phyloP scores from a whole-genome alignment of 1,140 invertebrate species.

The Brachionus paranguensis region DNA sequence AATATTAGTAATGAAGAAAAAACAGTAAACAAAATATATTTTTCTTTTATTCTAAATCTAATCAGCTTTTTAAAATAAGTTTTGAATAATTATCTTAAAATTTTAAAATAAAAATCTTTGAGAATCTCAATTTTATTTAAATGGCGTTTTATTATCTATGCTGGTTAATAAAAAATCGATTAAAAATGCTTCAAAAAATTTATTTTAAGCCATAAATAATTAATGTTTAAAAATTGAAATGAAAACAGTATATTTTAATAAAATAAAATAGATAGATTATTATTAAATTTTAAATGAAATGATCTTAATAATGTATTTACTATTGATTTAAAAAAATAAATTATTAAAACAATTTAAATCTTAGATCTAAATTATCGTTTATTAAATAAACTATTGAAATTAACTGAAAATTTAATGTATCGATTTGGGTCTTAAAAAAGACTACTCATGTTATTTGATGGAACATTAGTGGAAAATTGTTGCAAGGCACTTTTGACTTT shows the following conservation, averaged over 20 bases:
- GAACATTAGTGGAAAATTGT: conserved; percentile 19
- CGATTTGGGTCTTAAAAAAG: neutral
- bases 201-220: conserved; percentile 5
- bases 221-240: neutral
- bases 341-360: conserved; percentile 18
- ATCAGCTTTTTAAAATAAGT: too few species aligned
- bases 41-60: too few species aligned
- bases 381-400: conserved; percentile 6
- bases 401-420: neutral
- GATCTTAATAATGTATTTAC: neutral
- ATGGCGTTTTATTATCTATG: neutral
- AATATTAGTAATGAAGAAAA: too few species aligned
- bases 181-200: neutral
- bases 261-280: conserved; percentile 7
- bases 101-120: too few species aligned
- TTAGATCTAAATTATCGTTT: neutral
- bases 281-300: neutral
- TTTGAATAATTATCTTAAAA: too few species aligned
- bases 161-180: neutral
- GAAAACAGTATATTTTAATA: neutral
- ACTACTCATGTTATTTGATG: conserved; percentile 2
- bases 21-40: too few species aligned
- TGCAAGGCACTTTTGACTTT: conserved; percentile 29
- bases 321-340: conserved; percentile 3
- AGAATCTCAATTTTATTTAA: too few species aligned